A percentile compares a stretch with the other conserved stretches of the same genome.
Evolutionary conservation across 2,113 vertebrate species (phyloP).

Genomic region (Siphamia tubifer): DNA sequence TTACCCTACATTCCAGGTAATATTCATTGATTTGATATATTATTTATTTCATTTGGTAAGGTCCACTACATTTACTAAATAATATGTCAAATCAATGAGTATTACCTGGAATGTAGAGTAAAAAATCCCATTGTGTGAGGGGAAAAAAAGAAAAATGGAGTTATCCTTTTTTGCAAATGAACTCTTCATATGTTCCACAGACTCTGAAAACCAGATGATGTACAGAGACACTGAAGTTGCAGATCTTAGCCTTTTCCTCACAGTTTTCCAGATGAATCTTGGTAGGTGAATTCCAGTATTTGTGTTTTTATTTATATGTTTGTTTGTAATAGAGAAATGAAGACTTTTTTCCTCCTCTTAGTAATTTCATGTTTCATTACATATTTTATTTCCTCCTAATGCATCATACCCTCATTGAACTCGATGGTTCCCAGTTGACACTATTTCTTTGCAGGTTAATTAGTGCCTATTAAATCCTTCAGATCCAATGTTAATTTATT

Average conservation of each 20-base stretch:
- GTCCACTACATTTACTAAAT: too few relatives aligned
- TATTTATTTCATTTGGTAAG: too few relatives aligned
- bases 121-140: too few relatives aligned
- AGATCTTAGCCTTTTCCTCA: neutral
- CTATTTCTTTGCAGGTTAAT: slow-evolving; percentile 41
- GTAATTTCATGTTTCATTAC: neutral
- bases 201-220: slow-evolving; percentile 23
- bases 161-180: too few relatives aligned
- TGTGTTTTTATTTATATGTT: neutral
- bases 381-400: neutral
- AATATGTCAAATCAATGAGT: too few relatives aligned
- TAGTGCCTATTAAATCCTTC: slow-evolving; percentile 32
- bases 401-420: neutral
- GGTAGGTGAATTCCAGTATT: neutral
- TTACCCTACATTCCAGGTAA: too few relatives aligned
- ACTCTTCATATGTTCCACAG: neutral
- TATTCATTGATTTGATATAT: too few relatives aligned
- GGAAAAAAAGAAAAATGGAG: too few relatives aligned
- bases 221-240: neutral
- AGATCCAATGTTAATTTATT: slow-evolving; percentile 15
- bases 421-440: slow-evolving; percentile 1
- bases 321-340: too few relatives aligned
- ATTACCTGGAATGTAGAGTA: too few relatives aligned
- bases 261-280: neutral
- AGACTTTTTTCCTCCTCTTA: too few relatives aligned